Evolutionary conservation across 2,888 invertebrate genomes (phyloP).

Genomic region (Torymus aiolomorphi): DNA sequence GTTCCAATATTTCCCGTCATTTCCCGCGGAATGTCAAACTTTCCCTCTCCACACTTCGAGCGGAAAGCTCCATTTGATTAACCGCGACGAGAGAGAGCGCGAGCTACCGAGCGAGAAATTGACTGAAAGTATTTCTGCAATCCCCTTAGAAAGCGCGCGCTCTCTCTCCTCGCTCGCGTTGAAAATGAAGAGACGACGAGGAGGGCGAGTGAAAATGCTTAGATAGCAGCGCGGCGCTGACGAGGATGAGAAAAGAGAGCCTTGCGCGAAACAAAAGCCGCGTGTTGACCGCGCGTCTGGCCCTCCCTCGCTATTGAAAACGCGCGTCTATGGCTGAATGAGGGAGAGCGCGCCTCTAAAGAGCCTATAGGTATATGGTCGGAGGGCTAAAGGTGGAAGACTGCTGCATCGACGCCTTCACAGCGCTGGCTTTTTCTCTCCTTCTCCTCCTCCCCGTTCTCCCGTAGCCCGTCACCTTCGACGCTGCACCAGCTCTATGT

Average conservation of each 20-base stretch:
- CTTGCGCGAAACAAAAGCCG: slow-evolving; percentile 66
- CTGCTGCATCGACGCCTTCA: not conserved
- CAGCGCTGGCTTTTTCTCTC: not conserved
- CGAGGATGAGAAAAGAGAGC: slow-evolving; percentile 2
- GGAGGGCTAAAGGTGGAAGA: slow-evolving; percentile 3
- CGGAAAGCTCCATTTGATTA: slow-evolving; percentile 29
- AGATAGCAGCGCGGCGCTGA: slow-evolving; percentile 6
- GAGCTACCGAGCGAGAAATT: not conserved
- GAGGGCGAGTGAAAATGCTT: slow-evolving; percentile 8
- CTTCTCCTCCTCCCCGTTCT: too few species aligned
- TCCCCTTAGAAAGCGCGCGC: not conserved
- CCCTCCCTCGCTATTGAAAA: slow-evolving; percentile 65
- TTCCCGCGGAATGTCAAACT: not conserved
- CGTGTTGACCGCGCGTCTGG: slow-evolving; percentile 70
- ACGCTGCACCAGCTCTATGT: too few species aligned
- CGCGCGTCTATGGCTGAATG: slow-evolving; percentile 41
- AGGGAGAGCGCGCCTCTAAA: too few species aligned
- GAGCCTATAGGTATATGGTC: not conserved
- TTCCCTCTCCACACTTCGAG: not conserved
- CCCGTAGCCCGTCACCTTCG: too few species aligned
- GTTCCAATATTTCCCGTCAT: not conserved
- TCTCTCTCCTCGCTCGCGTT: too few species aligned
- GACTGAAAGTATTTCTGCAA: slow-evolving; percentile 13
- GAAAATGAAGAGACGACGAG: too few species aligned
- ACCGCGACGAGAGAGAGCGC: not conserved